Percentiles rank a stretch among this genome's conserved stretches.
Evolutionary conservation across 2,797 vertebrate genomes (phyloP).

Genomic region (Argyrosomus regius): DNA sequence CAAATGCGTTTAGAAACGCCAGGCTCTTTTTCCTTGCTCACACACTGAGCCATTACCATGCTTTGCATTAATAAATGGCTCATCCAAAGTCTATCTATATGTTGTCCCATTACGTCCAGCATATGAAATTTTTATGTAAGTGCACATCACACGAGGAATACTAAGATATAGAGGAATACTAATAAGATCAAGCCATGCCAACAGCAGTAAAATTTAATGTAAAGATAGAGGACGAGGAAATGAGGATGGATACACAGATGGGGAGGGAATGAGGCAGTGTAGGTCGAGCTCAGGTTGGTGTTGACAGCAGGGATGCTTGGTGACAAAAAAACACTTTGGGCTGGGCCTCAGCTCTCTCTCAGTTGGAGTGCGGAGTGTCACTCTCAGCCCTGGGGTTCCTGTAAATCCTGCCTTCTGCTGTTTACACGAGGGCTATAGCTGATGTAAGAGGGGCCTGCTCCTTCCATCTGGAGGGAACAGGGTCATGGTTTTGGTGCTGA

Average conservation of each 20-base stretch:
- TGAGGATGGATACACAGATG: slow-evolving; percentile 1
- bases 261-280: slow-evolving; percentile 19
- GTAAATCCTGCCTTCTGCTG: slow-evolving; percentile 83
- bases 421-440: slow-evolving; percentile 72
- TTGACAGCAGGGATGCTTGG: slow-evolving; percentile 58
- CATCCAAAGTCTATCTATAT: slow-evolving; percentile 46
- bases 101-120: slow-evolving; percentile 45
- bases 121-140: slow-evolving; percentile 34
- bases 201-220: slow-evolving; percentile 12
- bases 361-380: slow-evolving; percentile 65
- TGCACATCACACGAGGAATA: slow-evolving; percentile 31
- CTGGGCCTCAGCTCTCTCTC: slow-evolving; percentile 67
- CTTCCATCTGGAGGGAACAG: slow-evolving; percentile 70
- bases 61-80: slow-evolving; percentile 68
- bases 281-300: slow-evolving; percentile 43
- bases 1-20: slow-evolving; percentile 70
- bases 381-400: slow-evolving; percentile 70
- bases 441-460: slow-evolving; percentile 57
- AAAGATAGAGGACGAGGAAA: slow-evolving; percentile 16
- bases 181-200: slow-evolving; percentile 25
- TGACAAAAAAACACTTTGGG: slow-evolving; percentile 66
- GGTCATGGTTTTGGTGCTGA: slow-evolving; percentile 18
- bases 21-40: slow-evolving; percentile 64
- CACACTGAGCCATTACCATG: slow-evolving; percentile 51
- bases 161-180: neutral